phyloP scores from a whole-genome alignment of 2,113 vertebrate species.

The Notechis scutatus region DNA sequence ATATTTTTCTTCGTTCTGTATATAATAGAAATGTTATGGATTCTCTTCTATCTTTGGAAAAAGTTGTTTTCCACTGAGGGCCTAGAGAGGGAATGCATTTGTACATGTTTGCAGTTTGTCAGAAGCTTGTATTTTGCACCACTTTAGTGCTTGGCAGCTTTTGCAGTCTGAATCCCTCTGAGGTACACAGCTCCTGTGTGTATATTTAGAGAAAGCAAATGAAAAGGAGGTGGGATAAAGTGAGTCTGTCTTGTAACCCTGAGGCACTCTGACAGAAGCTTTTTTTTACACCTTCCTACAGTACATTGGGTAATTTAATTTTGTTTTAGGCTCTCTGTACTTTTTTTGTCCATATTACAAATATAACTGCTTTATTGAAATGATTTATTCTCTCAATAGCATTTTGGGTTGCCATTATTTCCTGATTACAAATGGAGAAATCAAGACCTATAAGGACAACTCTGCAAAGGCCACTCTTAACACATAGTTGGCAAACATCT shows the following conservation, averaged over 20 bases:
- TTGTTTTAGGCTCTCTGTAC: constrained; percentile 34
- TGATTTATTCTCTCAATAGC: constrained; percentile 12
- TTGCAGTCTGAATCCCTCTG: constrained; percentile 34
- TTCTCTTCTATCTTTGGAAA: constrained; percentile 26
- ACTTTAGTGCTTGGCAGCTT: constrained; percentile 23
- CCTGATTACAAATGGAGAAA: not conserved
- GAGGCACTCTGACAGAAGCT: constrained; percentile 28
- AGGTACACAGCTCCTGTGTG: constrained; percentile 4
- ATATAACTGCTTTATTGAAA: constrained; percentile 26
- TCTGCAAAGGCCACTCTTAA: not conserved
- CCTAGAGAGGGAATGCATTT: constrained; percentile 31
- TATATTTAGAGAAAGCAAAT: constrained; percentile 40
- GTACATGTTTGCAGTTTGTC: constrained; percentile 38
- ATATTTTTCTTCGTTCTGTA: not conserved
- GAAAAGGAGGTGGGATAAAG: constrained; percentile 30
- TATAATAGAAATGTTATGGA: not conserved
- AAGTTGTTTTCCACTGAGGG: constrained; percentile 12
- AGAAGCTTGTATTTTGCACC: constrained; percentile 38
- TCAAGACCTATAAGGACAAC: not conserved
- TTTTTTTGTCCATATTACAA: constrained; percentile 30
- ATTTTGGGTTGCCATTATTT: constrained; percentile 9
- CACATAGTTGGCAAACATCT: not conserved
- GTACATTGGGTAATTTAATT: constrained; percentile 32
- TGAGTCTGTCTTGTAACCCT: constrained; percentile 18
- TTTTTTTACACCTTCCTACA: constrained; percentile 31